These are phyloP conservation scores for Aythya baeri DNA, from an alignment of 2,113 vertebrate species.

Conservation along the genomic window DNA sequence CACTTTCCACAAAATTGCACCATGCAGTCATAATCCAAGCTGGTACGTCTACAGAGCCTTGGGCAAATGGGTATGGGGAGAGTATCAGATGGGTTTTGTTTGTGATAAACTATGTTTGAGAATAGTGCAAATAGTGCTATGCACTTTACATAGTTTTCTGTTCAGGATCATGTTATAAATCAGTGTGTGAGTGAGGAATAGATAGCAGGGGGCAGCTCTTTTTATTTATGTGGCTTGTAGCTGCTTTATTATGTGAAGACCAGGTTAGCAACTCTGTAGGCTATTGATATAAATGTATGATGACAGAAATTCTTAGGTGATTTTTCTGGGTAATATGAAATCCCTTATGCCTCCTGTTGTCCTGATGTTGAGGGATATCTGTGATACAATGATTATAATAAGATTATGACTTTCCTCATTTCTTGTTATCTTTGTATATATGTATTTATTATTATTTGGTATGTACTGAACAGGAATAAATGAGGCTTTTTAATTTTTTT, in stretches of 20 bases:
- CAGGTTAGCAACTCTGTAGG: neutral
- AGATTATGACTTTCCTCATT: neutral
- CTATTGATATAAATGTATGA: neutral
- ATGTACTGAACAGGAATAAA: neutral
- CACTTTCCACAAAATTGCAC: neutral
- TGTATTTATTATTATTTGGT: neutral
- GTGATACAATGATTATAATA: neutral
- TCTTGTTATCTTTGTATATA: neutral
- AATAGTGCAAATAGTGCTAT: neutral
- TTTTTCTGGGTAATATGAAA: neutral
- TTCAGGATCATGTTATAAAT: neutral
- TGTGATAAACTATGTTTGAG: neutral
- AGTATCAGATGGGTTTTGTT: neutral
- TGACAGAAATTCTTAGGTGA: neutral
- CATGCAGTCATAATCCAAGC: neutral
- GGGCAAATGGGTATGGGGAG: fast-evolving
- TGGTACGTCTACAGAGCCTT: neutral
- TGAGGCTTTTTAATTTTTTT: neutral
- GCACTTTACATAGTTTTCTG: neutral
- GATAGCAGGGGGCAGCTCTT: neutral
- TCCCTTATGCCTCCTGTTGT: neutral
- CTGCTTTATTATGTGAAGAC: neutral
- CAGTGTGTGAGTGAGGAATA: neutral
- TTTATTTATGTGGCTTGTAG: neutral
- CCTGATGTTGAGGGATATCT: neutral